Percentiles rank a stretch among this genome's conserved stretches.
phyloP scores from a whole-genome alignment of 2,888 invertebrate species.

The Aethes cnicana region DNA sequence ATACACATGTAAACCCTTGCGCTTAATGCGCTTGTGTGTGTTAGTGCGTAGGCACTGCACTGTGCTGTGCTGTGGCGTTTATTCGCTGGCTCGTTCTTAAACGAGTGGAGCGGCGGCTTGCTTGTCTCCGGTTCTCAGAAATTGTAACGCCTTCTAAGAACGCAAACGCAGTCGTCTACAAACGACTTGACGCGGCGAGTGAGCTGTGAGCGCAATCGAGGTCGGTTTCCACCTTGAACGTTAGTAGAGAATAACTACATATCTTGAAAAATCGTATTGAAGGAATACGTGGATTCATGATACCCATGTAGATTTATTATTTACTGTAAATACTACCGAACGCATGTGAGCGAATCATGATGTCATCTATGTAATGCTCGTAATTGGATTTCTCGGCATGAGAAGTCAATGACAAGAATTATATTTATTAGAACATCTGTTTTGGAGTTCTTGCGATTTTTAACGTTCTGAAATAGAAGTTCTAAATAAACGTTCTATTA shows the following conservation, averaged over 20 bases:
- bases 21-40: slow-evolving; percentile 50
- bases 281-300: no score
- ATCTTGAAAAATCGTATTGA: slow-evolving; percentile 41
- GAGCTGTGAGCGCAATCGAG: slow-evolving; percentile 69
- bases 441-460: no score
- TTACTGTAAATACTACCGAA: slow-evolving; percentile 5
- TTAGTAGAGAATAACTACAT: slow-evolving; percentile 55
- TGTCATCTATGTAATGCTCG: slow-evolving; percentile 7
- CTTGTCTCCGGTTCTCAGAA: slow-evolving; percentile 79
- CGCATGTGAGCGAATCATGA: slow-evolving; percentile 6
- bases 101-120: slow-evolving; percentile 67
- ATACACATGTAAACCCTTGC: no score
- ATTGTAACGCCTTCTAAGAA: slow-evolving; percentile 82
- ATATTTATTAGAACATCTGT: no score
- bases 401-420: slow-evolving; percentile 2
- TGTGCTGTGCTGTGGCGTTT: no score
- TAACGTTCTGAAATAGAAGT: no score
- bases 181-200: slow-evolving; percentile 51
- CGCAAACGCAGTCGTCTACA: slow-evolving; percentile 69
- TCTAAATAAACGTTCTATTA: no score
- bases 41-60: slow-evolving; percentile 59
- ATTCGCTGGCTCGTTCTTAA: slow-evolving; percentile 69
- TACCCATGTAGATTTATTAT: slow-evolving; percentile 2
- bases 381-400: slow-evolving; percentile 1
- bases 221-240: slow-evolving; percentile 73